phyloP scores from a whole-genome alignment of 2,113 vertebrate genomes.

The Cricetomys ansorgei region DNA sequence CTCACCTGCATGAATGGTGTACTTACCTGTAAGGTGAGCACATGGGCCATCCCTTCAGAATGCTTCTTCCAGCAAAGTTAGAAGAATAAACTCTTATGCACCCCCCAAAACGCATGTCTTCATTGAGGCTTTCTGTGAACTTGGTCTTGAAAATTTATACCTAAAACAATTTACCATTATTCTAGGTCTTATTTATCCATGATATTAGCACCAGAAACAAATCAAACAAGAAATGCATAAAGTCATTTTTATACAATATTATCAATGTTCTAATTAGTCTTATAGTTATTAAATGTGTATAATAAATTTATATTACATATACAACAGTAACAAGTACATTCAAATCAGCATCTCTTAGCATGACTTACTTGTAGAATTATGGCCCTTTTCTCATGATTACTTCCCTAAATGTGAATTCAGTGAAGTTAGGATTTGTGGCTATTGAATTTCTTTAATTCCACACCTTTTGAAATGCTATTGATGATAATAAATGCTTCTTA shows the following conservation, averaged over 20 bases:
- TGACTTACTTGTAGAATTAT: neutral
- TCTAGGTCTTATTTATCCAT: neutral
- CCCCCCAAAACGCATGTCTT: neutral
- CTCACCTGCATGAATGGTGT: neutral
- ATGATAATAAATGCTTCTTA: constrained; percentile 4
- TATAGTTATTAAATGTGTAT: neutral
- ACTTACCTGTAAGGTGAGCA: neutral
- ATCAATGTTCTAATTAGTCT: neutral
- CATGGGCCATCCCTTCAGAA: neutral
- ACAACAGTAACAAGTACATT: neutral
- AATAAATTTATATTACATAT: neutral
- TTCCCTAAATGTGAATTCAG: neutral
- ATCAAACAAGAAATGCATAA: neutral
- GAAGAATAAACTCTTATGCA: neutral
- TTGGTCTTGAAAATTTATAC: neutral
- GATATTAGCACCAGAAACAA: neutral
- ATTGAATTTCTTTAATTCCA: neutral
- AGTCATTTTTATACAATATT: neutral
- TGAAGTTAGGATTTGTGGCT: neutral
- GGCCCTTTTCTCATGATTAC: neutral
- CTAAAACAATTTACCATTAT: neutral
- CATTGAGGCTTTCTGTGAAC: neutral
- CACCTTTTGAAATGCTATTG: neutral
- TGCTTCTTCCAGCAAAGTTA: neutral
- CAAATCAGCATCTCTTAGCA: neutral